Conservation (phyloP, 2,113 vertebrate genomes). For the Theristicus caerulescens region DNA sequence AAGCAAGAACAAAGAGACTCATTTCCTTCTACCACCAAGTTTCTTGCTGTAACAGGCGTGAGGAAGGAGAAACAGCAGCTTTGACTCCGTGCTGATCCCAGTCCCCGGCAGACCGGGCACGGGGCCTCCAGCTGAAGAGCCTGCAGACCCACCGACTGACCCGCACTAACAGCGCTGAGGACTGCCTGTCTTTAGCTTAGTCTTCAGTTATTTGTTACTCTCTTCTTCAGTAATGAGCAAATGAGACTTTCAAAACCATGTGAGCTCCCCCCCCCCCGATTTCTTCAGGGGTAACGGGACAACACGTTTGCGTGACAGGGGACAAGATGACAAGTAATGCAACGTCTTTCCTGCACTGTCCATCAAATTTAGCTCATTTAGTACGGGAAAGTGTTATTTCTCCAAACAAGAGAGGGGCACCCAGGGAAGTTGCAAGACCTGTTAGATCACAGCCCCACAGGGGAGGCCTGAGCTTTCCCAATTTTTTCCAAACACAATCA, state of each 20-base stretch:
- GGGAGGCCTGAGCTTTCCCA: not conserved
- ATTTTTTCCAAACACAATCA: not conserved
- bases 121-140: not conserved
- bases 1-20: not conserved
- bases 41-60: not conserved
- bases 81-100: not conserved
- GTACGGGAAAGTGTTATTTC: not conserved
- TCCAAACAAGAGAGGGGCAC: not conserved
- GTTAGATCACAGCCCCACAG: not conserved
- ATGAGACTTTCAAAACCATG: not conserved
- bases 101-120: fast-evolving
- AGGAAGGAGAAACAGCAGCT: not conserved
- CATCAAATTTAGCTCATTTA: not conserved
- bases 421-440: not conserved
- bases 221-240: not conserved
- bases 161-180: not conserved
- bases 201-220: not conserved
- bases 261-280: not conserved
- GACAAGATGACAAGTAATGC: not conserved
- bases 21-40: not conserved
- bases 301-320: fast-evolving
- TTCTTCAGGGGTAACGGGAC: not conserved
- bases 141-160: fast-evolving
- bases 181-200: not conserved
- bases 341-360: not conserved